Percentiles rank a stretch among this genome's conserved stretches.
Conservation (phyloP, 2,113 vertebrate genomes). For the Eclectus roratus region DNA sequence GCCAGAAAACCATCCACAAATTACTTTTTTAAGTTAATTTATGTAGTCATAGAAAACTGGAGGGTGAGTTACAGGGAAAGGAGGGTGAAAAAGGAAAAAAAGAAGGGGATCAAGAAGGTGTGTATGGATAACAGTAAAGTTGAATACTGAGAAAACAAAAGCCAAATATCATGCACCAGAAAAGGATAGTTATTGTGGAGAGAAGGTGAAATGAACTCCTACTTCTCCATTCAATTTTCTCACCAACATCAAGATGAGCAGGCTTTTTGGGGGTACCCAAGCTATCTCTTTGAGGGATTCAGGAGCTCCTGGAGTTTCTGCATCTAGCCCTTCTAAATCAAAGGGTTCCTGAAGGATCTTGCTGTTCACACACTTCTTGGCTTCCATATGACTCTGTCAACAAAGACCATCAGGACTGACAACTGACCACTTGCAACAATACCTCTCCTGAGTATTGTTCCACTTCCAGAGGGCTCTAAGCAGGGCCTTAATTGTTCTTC, state of each 20-base stretch:
- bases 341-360: background rate
- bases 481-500: background rate
- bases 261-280: background rate
- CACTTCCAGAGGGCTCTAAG: background rate
- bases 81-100: background rate
- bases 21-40: too few species aligned
- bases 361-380: background rate
- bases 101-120: rapidly evolving
- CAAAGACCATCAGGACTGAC: background rate
- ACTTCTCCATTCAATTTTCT: background rate
- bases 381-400: background rate
- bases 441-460: background rate
- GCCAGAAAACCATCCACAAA: too few species aligned
- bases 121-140: background rate
- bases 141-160: background rate
- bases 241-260: background rate
- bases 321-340: background rate
- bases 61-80: background rate
- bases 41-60: background rate
- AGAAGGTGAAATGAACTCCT: background rate
- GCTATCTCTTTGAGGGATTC: background rate
- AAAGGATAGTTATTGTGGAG: background rate
- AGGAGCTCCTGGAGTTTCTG: background rate
- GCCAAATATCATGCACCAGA: background rate
- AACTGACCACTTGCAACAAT: background rate